These are phyloP conservation scores for Aramus guarauna DNA, from an alignment of 2,113 vertebrate genomes.

Conservation along the genomic window DNA sequence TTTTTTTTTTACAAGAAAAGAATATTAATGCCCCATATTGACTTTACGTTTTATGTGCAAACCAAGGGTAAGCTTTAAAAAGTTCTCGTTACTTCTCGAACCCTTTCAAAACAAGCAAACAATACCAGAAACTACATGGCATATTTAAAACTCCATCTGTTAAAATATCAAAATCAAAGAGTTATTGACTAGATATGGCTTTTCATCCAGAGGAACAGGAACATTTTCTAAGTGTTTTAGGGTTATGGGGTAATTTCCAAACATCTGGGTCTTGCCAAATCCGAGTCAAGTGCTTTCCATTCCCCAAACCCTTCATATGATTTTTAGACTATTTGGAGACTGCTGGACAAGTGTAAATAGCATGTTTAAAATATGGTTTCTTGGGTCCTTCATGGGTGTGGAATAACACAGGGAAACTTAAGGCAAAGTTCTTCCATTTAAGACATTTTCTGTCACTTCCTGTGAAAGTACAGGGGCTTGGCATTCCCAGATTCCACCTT, in stretches of 20 bases:
- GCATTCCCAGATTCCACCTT: conserved; percentile 98
- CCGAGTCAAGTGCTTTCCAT: conserved; percentile 44
- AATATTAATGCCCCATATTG: conserved; percentile 90
- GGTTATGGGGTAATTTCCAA: conserved; percentile 68
- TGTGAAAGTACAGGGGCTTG: conserved; percentile 97
- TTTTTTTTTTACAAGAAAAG: conserved; percentile 83
- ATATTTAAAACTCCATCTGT: conserved; percentile 84
- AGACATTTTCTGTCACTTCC: conserved; percentile 86
- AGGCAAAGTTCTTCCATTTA: conserved; percentile 81
- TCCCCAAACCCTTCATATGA: conserved; percentile 64
- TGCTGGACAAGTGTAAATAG: conserved; percentile 61
- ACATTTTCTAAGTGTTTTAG: conserved; percentile 80
- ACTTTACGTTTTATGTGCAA: conserved; percentile 92
- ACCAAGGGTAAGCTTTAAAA: conserved; percentile 90
- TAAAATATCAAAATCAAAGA: conserved; percentile 87
- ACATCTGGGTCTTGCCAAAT: conserved; percentile 62
- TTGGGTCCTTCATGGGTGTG: conserved; percentile 74
- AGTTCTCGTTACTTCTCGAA: conserved; percentile 82
- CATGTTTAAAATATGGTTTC: conserved; percentile 70
- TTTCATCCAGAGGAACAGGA: conserved; percentile 93
- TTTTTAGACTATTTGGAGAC: conserved; percentile 69
- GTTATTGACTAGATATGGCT: conserved; percentile 98
- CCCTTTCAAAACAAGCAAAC: conserved; percentile 83
- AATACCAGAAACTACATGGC: conserved; percentile 82
- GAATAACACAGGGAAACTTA: conserved; percentile 81